Evolutionary conservation across 2,797 vertebrate genomes (phyloP).

Genomic region (Xenops minutus): DNA sequence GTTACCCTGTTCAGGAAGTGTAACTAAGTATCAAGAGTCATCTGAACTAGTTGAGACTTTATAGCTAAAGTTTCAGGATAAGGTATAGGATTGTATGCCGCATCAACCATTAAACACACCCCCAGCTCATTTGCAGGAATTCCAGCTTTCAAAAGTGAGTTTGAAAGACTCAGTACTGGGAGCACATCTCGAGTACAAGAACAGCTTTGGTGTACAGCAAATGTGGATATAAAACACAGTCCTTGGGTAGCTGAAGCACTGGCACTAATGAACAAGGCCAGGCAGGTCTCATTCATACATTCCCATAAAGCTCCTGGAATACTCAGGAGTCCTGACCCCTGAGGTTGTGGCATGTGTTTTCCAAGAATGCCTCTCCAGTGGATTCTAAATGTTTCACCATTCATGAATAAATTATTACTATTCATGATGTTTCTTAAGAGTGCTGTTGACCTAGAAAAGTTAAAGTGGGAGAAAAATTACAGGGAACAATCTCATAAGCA

Average conservation of each 20-base stretch:
- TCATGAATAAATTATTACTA: not conserved
- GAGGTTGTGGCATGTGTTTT: not conserved
- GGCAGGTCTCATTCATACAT: not conserved
- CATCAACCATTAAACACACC: not conserved
- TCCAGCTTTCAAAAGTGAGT: not conserved
- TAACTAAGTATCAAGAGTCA: not conserved
- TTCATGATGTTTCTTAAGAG: not conserved
- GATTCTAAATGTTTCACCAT: not conserved
- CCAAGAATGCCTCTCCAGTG: not conserved
- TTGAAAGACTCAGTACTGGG: not conserved
- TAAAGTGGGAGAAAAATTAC: not conserved
- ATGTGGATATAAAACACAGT: not conserved
- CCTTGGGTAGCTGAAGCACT: not conserved
- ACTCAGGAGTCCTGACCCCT: not conserved
- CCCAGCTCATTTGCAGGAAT: not conserved
- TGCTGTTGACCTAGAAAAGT: not conserved
- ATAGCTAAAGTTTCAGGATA: not conserved
- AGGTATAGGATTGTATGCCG: accelerated
- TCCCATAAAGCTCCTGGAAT: not conserved
- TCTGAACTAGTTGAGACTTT: not conserved
- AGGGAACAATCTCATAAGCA: not conserved
- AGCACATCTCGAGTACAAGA: not conserved
- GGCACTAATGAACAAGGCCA: not conserved
- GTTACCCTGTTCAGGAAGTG: not conserved
- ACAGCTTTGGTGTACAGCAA: not conserved